Percentiles rank a stretch among this genome's conserved stretches.
Evolutionary conservation across 2,888 invertebrate species (phyloP).

Genomic region (Anodontia alba): DNA sequence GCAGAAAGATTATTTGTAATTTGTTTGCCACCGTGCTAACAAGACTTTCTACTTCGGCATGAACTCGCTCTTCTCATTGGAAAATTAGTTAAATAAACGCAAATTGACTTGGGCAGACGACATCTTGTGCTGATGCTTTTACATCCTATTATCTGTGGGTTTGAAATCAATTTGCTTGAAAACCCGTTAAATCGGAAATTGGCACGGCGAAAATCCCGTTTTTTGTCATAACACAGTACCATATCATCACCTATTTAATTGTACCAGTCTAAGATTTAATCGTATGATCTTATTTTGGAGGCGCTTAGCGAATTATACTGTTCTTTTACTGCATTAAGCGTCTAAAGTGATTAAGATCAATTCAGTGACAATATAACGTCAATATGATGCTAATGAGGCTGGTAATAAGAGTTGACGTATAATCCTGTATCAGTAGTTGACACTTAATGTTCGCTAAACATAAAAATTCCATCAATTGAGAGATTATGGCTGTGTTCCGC

Average conservation of each 20-base stretch:
- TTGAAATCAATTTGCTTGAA: slow-evolving; percentile 59
- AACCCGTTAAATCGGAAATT: slow-evolving; percentile 60
- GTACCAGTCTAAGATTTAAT: slow-evolving; percentile 32
- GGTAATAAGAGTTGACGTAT: not conserved
- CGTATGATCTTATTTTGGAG: slow-evolving; percentile 60
- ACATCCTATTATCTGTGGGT: slow-evolving; percentile 53
- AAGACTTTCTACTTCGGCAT: not conserved
- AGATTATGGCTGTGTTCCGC: not conserved
- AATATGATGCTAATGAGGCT: slow-evolving; percentile 8
- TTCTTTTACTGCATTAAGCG: slow-evolving; percentile 61
- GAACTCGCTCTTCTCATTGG: not conserved
- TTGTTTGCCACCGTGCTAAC: not conserved
- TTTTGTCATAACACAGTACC: slow-evolving; percentile 48
- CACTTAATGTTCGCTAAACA: not conserved
- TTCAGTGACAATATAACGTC: slow-evolving; percentile 17
- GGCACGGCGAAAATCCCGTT: slow-evolving; percentile 47
- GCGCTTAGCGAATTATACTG: slow-evolving; percentile 66
- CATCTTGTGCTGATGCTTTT: slow-evolving; percentile 48
- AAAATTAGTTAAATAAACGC: slow-evolving; percentile 13
- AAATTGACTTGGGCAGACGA: slow-evolving; percentile 50
- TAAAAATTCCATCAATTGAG: not conserved
- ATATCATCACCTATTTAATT: slow-evolving; percentile 48
- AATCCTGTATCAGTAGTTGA: not conserved
- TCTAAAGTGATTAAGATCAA: slow-evolving; percentile 53
- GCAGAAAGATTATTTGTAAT: not conserved